A percentile compares a stretch with the other conserved stretches of the same genome.
phyloP scores from a whole-genome alignment of 2,888 invertebrate genomes.

The Melieria omissa region DNA sequence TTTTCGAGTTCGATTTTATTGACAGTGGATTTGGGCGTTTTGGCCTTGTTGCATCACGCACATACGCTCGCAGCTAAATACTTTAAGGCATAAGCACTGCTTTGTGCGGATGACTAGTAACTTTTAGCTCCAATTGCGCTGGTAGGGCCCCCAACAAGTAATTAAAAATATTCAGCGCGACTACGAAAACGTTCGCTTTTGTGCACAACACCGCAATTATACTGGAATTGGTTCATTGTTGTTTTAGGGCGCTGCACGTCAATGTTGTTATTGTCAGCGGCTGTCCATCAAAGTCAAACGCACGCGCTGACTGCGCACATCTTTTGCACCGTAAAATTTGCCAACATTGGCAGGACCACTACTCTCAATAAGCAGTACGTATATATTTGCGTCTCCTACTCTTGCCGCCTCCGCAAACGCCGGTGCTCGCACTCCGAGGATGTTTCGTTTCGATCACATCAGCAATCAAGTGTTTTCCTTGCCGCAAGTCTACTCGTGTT shows the following conservation, averaged over 20 bases:
- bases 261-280: background rate
- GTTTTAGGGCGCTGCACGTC: background rate
- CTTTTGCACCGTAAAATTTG: no score
- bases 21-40: background rate
- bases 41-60: no score
- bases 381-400: no score
- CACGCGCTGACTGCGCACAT: background rate
- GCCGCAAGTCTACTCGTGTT: no score
- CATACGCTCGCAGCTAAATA: no score
- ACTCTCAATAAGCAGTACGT: no score
- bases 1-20: background rate
- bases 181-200: background rate
- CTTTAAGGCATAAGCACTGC: no score
- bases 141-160: background rate
- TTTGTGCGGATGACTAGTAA: background rate
- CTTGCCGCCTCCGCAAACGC: no score
- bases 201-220: background rate
- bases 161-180: slow-evolving; percentile 5
- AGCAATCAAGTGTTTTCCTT: no score
- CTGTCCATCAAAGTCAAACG: slow-evolving; percentile 22
- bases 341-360: no score
- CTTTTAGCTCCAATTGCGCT: background rate
- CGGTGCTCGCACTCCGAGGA: no score
- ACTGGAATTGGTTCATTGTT: background rate
- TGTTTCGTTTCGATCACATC: no score